These are phyloP conservation scores for Synanthedon tipuliformis DNA, from an alignment of 2,888 invertebrate genomes.

Conservation along the genomic window DNA sequence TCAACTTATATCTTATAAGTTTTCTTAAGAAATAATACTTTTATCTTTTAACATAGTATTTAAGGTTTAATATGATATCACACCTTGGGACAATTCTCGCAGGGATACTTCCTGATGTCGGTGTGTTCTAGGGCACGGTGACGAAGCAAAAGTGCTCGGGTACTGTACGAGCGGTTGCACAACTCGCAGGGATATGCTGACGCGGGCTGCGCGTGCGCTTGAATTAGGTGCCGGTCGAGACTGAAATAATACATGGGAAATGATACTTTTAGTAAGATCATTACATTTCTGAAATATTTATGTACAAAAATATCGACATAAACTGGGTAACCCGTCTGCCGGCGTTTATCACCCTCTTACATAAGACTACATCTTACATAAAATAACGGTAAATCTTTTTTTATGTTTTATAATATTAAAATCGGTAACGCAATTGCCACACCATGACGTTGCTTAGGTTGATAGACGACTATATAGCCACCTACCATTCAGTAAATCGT, in stretches of 20 bases:
- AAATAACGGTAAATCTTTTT: too few species aligned
- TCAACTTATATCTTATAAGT: not conserved
- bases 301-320: too few species aligned
- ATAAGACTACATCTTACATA: too few species aligned
- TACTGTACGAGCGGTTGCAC: conserved; percentile 85
- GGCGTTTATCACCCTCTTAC: too few species aligned
- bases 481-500: too few species aligned
- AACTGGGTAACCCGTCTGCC: too few species aligned
- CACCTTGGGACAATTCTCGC: conserved; percentile 92
- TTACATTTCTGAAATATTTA: too few species aligned
- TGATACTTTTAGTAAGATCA: too few species aligned
- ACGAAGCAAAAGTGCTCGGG: conserved; percentile 82
- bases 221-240: conserved; percentile 84
- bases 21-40: not conserved
- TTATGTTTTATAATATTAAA: too few species aligned
- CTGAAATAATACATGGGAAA: conserved; percentile 62
- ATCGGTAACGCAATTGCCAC: too few species aligned
- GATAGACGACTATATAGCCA: too few species aligned
- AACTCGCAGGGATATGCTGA: conserved; percentile 86
- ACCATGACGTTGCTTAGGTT: too few species aligned
- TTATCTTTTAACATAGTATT: not conserved
- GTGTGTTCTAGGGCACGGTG: conserved; percentile 87
- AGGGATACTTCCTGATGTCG: conserved; percentile 87
- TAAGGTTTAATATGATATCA: conserved; percentile 15
- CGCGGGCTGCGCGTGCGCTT: conserved; percentile 81